Base-by-base conservation (phyloP, 2,888 invertebrate species). In the Nowickia ferox region DNA sequence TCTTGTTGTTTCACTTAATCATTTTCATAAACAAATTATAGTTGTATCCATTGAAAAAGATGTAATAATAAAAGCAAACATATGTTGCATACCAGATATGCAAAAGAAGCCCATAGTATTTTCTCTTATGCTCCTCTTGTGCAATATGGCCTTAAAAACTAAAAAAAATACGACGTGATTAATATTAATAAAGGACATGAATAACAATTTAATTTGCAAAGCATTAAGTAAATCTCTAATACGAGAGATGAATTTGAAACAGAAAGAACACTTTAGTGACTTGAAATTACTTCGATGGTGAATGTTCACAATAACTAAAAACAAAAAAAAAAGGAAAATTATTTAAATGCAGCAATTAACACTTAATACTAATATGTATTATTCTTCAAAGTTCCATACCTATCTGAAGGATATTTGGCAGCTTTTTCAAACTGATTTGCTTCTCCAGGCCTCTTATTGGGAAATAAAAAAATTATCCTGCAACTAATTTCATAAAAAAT, bases 11-110 rank as follows among this genome's bases (percentile, higher is more conserved):
- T 30, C 30, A 44, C 9, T 38, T 61, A 65, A 76, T 30, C 65
- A 76, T 17, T 66, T 76, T 66, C 19, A 57, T 66, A 77, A 77
- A 66, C 66, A 77, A 57, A 57, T 57, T 66, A 57, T 55, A 65
- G 22, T 38, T 40, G 13, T 48, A 38, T 17, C 9, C 2, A 42
- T 5, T 15, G n/a, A 5, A 66, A 44, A 42, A 57, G 19, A 71
- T 44, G n/a, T 48, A 15, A 30, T 75, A 11, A 65, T 53, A 30
- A 75, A 65, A 46, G n/a, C 65, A 75, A 75, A 53, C 75, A 75
- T 75, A 75, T 75, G 75, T 51, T 65, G 42, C 6, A 55, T 10
- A 15, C 46, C 46, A 65, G 22, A 46, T 22, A 65, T 46, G 0
- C 46, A 46, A 30, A 65, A 22, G n/a, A 22, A 22, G 5, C 9